Evolutionary conservation across 2,888 invertebrate genomes (phyloP).

Genomic region (Hipparchia sbordonii): DNA sequence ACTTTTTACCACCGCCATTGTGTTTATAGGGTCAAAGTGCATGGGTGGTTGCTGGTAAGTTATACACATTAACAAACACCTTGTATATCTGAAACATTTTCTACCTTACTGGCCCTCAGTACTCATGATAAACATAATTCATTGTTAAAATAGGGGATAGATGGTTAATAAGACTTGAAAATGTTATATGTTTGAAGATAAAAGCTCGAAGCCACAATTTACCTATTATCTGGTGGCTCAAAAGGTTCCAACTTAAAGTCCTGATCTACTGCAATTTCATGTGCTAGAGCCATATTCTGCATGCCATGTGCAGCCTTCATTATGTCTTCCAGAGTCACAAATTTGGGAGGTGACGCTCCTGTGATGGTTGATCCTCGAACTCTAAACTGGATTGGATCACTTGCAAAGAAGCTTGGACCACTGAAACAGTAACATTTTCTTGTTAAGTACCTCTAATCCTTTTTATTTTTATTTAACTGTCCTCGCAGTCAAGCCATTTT

Average conservation of each 20-base stretch:
- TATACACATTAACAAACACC: no score
- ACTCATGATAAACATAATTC: no score
- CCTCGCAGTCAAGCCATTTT: no score
- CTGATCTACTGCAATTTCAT: conserved; percentile 97
- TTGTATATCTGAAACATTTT: no score
- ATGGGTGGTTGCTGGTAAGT: no score
- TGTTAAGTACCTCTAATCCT: not conserved
- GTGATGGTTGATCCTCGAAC: conserved; percentile 83
- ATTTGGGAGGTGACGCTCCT: conserved; percentile 91
- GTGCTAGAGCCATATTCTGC: conserved; percentile 97
- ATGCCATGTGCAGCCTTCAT: conserved; percentile 94
- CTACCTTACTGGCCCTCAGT: no score
- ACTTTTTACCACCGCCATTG: no score
- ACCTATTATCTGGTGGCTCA: conserved; percentile 90
- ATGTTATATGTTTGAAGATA: not conserved
- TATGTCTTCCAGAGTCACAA: conserved; percentile 92
- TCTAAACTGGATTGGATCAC: conserved; percentile 80
- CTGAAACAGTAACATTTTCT: conserved; percentile 37
- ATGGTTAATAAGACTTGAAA: no score
- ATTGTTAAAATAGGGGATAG: no score
- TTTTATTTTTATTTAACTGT: not conserved
- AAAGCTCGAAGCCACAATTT: not conserved
- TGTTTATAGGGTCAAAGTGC: no score
- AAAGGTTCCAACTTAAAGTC: conserved; percentile 94
- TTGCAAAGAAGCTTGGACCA: conserved; percentile 63